Percentiles rank a stretch among this genome's conserved stretches.
These are phyloP conservation scores for Teleogryllus oceanicus DNA, from an alignment of 2,888 invertebrate species.

Conservation along the genomic window DNA sequence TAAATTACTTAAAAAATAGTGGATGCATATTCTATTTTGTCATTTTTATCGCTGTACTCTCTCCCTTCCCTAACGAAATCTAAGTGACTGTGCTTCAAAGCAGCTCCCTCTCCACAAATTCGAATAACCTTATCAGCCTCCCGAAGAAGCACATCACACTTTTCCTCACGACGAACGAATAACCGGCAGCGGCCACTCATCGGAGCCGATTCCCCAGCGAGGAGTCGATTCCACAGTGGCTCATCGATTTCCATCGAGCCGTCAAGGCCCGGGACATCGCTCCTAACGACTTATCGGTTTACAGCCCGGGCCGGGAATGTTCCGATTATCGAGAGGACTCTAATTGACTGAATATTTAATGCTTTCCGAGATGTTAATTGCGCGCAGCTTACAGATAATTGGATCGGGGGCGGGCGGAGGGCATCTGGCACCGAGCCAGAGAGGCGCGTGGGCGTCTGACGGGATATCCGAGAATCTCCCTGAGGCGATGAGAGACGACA, in stretches of 20 bases:
- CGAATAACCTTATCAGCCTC: not conserved
- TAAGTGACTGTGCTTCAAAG: too few relatives aligned
- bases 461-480: not conserved
- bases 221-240: too few relatives aligned
- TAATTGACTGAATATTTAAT: constrained; percentile 11
- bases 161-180: not conserved
- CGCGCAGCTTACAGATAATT: not conserved
- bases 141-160: not conserved
- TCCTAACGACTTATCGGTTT: not conserved
- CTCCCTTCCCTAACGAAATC: too few relatives aligned
- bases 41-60: too few relatives aligned
- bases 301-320: not conserved
- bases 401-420: not conserved
- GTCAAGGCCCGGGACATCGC: not conserved
- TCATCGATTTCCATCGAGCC: not conserved
- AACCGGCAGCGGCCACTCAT: too few relatives aligned
- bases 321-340: not conserved
- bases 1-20: too few relatives aligned
- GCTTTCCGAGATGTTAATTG: not conserved
- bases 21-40: too few relatives aligned
- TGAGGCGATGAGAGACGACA: not conserved
- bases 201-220: too few relatives aligned
- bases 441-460: not conserved
- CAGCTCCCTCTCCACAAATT: too few relatives aligned
- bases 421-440: not conserved